phyloP scores from a whole-genome alignment of 2,797 vertebrate genomes.

The Orestias chungarensis region DNA sequence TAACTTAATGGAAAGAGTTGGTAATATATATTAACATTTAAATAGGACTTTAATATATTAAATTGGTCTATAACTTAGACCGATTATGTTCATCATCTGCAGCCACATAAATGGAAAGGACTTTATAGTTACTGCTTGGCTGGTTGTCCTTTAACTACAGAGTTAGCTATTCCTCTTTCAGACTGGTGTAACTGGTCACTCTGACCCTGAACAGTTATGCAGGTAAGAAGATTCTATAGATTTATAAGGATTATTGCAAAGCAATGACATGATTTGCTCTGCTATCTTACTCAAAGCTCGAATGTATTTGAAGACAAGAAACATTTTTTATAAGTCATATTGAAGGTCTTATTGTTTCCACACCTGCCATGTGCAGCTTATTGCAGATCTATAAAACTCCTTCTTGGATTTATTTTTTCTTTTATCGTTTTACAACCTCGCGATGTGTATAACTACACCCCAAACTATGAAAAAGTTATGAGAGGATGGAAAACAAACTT shows the following conservation, averaged over 20 bases:
- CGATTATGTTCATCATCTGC: not conserved
- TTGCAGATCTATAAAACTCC: not conserved
- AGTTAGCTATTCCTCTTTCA: not conserved
- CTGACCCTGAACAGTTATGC: not conserved
- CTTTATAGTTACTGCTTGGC: not conserved
- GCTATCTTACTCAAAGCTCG: not conserved
- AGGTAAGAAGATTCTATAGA: not conserved
- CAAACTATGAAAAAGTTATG: not conserved
- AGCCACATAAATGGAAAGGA: not conserved
- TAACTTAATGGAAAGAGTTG: no score
- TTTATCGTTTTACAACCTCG: not conserved
- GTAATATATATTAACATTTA: no score
- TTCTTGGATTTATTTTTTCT: not conserved
- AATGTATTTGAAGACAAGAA: not conserved
- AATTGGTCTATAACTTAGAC: not conserved
- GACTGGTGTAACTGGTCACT: not conserved
- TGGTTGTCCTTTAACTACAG: conserved; percentile 3
- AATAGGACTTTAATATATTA: not conserved
- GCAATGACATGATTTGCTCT: not conserved
- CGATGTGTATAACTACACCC: no score
- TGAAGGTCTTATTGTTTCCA: not conserved
- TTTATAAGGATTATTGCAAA: not conserved
- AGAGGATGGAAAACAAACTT: not conserved
- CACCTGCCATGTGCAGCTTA: not conserved
- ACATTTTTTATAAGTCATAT: not conserved